Evolutionary conservation across 2,797 vertebrate species (phyloP).

Genomic region (Scolopax rusticola): DNA sequence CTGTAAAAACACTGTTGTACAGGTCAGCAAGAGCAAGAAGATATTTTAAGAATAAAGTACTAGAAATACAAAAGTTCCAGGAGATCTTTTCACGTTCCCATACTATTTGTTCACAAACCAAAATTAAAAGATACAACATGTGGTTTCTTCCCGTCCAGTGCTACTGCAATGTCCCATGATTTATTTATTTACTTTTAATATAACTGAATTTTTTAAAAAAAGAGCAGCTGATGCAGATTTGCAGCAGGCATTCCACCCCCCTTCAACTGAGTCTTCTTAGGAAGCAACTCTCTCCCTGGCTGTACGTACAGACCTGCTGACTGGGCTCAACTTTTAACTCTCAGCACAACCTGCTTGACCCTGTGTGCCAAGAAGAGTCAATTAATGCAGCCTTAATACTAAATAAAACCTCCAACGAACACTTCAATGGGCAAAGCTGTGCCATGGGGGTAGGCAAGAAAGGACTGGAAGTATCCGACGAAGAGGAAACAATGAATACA

Average conservation of each 20-base stretch:
- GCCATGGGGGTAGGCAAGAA: neutral
- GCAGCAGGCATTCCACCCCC: neutral
- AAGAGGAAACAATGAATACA: neutral
- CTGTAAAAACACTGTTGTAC: neutral
- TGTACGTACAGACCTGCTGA: neutral
- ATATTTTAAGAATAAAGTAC: neutral
- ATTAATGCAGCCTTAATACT: neutral
- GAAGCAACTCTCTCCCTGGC: neutral
- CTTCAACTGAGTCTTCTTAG: neutral
- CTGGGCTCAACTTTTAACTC: neutral
- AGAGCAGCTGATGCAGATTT: neutral
- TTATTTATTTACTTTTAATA: neutral
- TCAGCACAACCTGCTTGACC: neutral
- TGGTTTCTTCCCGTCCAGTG: neutral
- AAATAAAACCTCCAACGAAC: neutral
- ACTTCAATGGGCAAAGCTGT: slow-evolving; percentile 25
- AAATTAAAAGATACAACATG: neutral
- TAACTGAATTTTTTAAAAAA: neutral
- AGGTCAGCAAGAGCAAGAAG: neutral
- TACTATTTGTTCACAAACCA: neutral
- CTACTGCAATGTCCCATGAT: neutral
- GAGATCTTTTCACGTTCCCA: neutral
- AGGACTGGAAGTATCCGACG: neutral
- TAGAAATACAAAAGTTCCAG: neutral
- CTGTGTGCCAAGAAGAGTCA: neutral